Conservation (phyloP, 2,888 invertebrate species). For the Cordilura impudica region DNA sequence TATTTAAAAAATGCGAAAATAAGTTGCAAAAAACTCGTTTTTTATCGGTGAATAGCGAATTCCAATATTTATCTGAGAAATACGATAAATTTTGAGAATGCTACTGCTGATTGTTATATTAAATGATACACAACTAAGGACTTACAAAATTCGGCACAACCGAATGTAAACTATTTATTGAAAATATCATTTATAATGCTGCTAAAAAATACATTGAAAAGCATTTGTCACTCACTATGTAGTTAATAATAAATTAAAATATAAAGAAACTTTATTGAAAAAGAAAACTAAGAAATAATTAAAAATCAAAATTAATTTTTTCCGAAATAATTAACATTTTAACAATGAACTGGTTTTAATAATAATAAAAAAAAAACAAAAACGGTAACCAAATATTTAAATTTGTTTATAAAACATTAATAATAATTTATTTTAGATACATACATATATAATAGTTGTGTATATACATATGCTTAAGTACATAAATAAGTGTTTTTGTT, state of each 20-base stretch:
- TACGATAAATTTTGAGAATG: no score
- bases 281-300: neutral
- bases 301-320: slow-evolving; percentile 13
- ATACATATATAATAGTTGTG: slow-evolving; percentile 31
- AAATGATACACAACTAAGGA: no score
- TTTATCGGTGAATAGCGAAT: no score
- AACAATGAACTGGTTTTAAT: neutral
- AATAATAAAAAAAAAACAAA: slow-evolving; percentile 2
- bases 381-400: slow-evolving; percentile 15
- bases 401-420: slow-evolving; percentile 23
- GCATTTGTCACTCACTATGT: neutral
- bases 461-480: slow-evolving; percentile 60
- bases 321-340: slow-evolving; percentile 21
- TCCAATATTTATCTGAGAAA: no score
- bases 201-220: neutral
- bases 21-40: no score
- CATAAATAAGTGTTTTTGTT: slow-evolving; percentile 60
- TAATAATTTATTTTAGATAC: slow-evolving; percentile 15
- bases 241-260: neutral
- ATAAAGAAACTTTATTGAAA: neutral
- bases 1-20: no score
- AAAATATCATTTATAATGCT: no score
- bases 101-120: no score
- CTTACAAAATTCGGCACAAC: no score
- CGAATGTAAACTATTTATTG: no score